Evolutionary conservation across 2,888 invertebrate genomes (phyloP), one percentile per base, ranked within the genome.

Genomic region (Andrena trimmerana): DNA sequence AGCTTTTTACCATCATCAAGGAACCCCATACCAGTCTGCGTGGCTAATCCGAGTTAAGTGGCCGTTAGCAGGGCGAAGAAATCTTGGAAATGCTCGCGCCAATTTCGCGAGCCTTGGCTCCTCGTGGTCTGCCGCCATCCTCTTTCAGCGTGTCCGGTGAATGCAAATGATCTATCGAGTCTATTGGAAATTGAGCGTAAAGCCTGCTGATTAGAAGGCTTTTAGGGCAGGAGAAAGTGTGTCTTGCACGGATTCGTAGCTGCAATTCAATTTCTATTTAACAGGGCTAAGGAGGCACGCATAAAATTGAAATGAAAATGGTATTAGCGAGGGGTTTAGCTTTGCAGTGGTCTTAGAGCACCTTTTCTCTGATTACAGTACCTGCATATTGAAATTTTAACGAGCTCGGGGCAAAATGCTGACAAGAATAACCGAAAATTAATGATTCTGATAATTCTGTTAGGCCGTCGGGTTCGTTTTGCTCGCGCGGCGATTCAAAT

Each of bases 41-140:
- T 86, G 74, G 82, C 87, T 91, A 90, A 91, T 91, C 89, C 80
- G 75, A 89, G 85, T 86, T 88, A 91, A 90, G 88, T 91, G 87
- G 83, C 86, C 83, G 87, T 91, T 90, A 90, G 74, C 70, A 50
- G 62, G 75, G 65, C 78, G 78, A 70, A 84, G 75, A 81, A 88
- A 87, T 87, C 78, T 82, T 70, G 82, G 70, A 86, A 78, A 84
- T 31, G 42, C 62, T 74, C 50, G 65, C 54, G 57, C 48, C 77
- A 81, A 84, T 88, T 72, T 78, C 42, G 54, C 48, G 42, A 24
- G 13, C 42, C 10, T 2, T 6, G 27, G 54, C 20, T 63, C 59
- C 66, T 16, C 10, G 36, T 57, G 54, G 20, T 52, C 48, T 10
- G 68, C 57, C 16, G 7, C n/a, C 48, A 16, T n/a, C 20, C 54